These are phyloP conservation scores for Cephus spinipes DNA, from an alignment of 2,888 invertebrate genomes.

Conservation along the genomic window DNA sequence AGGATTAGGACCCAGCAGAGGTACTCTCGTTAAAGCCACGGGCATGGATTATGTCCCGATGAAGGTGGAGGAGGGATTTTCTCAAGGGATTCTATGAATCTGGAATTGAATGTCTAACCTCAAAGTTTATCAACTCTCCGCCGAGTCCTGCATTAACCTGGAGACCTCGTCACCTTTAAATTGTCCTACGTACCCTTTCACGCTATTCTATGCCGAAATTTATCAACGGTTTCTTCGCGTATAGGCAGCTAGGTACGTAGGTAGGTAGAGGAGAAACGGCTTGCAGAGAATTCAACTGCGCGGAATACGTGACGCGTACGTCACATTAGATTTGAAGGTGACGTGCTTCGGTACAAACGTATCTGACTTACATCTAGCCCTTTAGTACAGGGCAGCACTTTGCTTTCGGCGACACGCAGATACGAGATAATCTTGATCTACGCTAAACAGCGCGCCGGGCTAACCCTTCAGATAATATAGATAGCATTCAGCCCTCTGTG, in stretches of 20 bases:
- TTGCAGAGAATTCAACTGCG: not conserved
- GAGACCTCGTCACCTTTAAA: not conserved
- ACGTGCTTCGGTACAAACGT: conserved; percentile 50
- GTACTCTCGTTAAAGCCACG: not conserved
- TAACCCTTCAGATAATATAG: conserved; percentile 63
- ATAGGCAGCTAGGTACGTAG: not conserved
- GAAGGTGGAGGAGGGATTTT: not conserved
- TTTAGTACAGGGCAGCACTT: conserved; percentile 49
- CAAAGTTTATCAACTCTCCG: not conserved
- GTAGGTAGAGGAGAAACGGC: not conserved
- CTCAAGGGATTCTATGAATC: not conserved
- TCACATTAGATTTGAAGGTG: conserved; percentile 64
- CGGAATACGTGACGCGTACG: conserved; percentile 61
- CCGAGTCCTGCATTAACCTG: not conserved
- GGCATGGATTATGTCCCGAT: not conserved
- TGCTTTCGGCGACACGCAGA: conserved; percentile 61
- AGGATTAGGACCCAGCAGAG: conserved; percentile 14
- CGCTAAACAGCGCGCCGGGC: conserved; percentile 57
- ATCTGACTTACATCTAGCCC: conserved; percentile 48
- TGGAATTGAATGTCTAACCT: not conserved
- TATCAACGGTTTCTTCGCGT: not conserved
- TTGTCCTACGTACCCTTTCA: not conserved
- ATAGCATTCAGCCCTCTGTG: conserved; percentile 60
- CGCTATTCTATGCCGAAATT: not conserved
- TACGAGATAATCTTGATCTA: conserved; percentile 65